Evolutionary conservation across 2,113 vertebrate genomes (phyloP).

Genomic region (Alouatta palliata): DNA sequence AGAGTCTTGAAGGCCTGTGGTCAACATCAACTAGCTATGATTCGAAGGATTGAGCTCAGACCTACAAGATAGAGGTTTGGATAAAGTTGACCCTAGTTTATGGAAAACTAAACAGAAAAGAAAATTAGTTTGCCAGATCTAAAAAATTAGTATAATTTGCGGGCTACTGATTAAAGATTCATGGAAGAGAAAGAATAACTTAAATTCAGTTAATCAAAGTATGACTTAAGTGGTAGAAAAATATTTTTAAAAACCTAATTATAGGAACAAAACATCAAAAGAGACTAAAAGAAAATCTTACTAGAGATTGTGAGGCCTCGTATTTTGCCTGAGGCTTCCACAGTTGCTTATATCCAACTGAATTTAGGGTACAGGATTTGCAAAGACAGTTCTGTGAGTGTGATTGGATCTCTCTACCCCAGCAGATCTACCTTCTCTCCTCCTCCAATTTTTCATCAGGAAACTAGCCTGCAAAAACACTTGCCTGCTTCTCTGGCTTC

Average conservation of each 20-base stretch:
- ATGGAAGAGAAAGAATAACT: background rate
- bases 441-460: background rate
- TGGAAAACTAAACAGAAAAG: background rate
- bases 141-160: background rate
- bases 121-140: background rate
- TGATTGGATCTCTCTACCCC: too few relatives aligned
- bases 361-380: background rate
- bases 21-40: background rate
- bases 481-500: background rate
- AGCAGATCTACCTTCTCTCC: fast-evolving
- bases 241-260: background rate
- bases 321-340: background rate
- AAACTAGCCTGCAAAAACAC: background rate
- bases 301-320: background rate
- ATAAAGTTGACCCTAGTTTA: background rate
- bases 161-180: background rate
- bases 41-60: background rate
- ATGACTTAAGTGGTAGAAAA: background rate
- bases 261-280: background rate
- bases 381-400: background rate
- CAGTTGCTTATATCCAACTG: background rate
- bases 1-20: background rate
- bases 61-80: background rate
- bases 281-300: background rate
- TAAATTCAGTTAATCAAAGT: background rate